Conservation (phyloP, 1,140 invertebrate genomes). For the Aphelenchoides avenae region DNA sequence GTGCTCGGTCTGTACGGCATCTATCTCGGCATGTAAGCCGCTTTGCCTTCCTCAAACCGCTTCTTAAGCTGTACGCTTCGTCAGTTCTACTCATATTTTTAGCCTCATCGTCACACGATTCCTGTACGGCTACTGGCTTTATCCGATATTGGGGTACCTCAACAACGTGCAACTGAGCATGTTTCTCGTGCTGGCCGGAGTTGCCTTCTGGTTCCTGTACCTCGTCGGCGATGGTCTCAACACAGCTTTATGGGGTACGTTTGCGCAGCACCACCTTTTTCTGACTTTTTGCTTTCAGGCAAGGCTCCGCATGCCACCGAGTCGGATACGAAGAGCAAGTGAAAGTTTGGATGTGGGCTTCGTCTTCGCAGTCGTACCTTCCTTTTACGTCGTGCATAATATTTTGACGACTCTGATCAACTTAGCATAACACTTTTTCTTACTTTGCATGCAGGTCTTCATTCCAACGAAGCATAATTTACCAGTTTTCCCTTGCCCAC, state of each 20-base stretch:
- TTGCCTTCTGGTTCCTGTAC: conserved; percentile 47
- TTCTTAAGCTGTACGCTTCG: background rate
- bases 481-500: too few species aligned
- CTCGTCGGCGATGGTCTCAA: conserved; percentile 41
- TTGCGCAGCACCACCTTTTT: too few species aligned
- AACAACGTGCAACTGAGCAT: conserved; percentile 15
- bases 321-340: too few species aligned
- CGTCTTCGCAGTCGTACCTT: too few species aligned
- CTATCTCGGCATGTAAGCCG: conserved; percentile 42
- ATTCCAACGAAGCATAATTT: too few species aligned
- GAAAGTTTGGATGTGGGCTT: too few species aligned
- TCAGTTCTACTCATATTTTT: background rate
- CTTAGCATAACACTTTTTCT: too few species aligned
- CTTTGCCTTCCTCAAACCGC: background rate
- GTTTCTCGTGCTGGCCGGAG: conserved; percentile 21
- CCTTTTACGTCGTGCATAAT: too few species aligned
- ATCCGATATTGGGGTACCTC: conserved; percentile 45
- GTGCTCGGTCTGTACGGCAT: conserved; percentile 26
- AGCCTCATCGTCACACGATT: conserved; percentile 23
- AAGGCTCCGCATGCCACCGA: too few species aligned
- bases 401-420: too few species aligned
- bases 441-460: too few species aligned
- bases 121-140: conserved; percentile 40
- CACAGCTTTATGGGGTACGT: conserved; percentile 31
- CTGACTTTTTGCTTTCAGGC: too few species aligned